Evolutionary conservation across 2,888 invertebrate species (phyloP).

Genomic region (Panorpa germanica): DNA sequence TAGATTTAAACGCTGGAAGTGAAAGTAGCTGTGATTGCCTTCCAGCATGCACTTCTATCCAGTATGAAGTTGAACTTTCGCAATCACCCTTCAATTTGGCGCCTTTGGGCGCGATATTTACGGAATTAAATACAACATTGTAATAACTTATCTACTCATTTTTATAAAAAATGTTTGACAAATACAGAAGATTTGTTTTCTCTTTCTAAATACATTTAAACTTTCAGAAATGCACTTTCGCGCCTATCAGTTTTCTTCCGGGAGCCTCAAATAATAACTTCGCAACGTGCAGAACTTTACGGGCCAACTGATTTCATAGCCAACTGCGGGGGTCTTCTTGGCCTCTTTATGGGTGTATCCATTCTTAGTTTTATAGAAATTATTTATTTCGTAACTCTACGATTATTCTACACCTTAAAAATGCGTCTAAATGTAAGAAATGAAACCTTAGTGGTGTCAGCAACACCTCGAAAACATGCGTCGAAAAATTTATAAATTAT

Average conservation of each 20-base stretch:
- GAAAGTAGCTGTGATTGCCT: conserved; percentile 32
- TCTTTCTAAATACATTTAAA: conserved; percentile 16
- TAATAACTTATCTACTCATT: no score
- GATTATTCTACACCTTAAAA: no score
- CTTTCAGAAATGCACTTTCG: conserved; percentile 30
- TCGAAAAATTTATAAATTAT: no score
- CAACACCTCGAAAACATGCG: no score
- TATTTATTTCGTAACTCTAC: no score
- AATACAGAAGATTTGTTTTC: conserved; percentile 4
- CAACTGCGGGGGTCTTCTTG: conserved; percentile 47
- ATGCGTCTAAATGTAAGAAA: no score
- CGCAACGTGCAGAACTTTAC: conserved; percentile 44
- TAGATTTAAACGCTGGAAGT: no score
- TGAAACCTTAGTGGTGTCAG: no score
- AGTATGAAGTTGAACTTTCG: conserved; percentile 52
- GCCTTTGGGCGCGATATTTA: no score
- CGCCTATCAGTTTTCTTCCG: conserved; percentile 51
- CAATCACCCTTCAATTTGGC: conserved; percentile 49
- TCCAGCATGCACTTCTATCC: conserved; percentile 47
- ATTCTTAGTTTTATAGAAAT: conserved; percentile 27
- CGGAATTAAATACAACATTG: no score
- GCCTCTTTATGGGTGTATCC: conserved; percentile 27
- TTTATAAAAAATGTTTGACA: no score
- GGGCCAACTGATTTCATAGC: conserved; percentile 49
- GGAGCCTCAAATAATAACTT: conserved; percentile 49